A percentile compares a stretch with the other conserved stretches of the same genome.
Conservation (phyloP, 2,797 vertebrate genomes). For the Aldrovandia affinis region DNA sequence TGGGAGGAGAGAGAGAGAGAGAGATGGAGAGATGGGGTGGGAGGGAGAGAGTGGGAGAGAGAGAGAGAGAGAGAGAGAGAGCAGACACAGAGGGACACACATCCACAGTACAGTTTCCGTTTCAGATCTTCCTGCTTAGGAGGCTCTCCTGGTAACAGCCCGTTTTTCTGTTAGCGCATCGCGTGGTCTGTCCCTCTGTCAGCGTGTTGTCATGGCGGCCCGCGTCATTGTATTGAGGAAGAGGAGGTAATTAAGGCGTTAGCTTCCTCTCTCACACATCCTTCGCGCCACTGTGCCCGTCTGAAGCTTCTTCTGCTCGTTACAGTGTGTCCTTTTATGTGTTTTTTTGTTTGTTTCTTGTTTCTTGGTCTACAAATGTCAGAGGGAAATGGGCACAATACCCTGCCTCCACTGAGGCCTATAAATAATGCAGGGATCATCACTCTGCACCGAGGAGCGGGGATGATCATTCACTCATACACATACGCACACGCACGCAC, state of each 20-base stretch:
- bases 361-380: neutral
- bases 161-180: too few species aligned
- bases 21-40: too few species aligned
- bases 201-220: too few species aligned
- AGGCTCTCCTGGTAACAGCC: too few species aligned
- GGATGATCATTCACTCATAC: neutral
- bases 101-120: neutral
- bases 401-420: neutral
- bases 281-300: neutral
- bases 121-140: too few species aligned
- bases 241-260: neutral
- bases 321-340: neutral
- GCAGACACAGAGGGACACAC: neutral
- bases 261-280: neutral
- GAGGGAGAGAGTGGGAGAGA: too few species aligned
- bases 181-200: too few species aligned
- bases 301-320: neutral
- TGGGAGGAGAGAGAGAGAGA: neutral
- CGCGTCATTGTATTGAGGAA: too few species aligned
- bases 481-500: neutral
- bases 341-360: neutral
- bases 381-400: neutral
- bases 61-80: neutral
- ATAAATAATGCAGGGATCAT: neutral
- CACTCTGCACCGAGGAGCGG: too few species aligned